phyloP scores from a whole-genome alignment of 1,140 invertebrate genomes.

The Drosophila lacteicornis region DNA sequence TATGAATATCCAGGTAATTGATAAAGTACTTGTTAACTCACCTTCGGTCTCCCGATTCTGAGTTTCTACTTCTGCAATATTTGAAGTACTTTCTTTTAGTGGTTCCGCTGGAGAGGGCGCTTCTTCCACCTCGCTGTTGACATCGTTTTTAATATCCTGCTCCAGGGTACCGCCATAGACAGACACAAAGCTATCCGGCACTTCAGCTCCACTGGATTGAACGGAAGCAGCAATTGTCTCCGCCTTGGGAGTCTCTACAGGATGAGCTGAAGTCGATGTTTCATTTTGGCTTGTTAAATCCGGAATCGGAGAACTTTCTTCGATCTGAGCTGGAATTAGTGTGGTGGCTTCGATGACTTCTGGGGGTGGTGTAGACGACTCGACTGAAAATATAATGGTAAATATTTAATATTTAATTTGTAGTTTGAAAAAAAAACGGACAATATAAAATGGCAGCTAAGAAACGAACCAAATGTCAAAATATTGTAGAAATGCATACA shows the following conservation, averaged over 20 bases:
- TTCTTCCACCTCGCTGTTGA: conserved; percentile 70
- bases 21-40: conserved; percentile 4
- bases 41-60: conserved; percentile 28
- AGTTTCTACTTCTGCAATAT: neutral
- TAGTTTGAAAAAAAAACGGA: neutral
- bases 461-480: neutral
- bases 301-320: conserved; percentile 7
- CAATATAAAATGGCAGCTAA: neutral
- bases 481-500: neutral
- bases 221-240: neutral
- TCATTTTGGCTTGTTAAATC: conserved; percentile 14
- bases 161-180: conserved; percentile 54
- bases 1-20: neutral
- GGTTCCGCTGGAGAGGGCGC: conserved; percentile 21
- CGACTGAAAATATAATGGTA: conserved; percentile 39
- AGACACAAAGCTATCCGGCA: conserved; percentile 50
- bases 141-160: conserved; percentile 68
- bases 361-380: conserved; percentile 42
- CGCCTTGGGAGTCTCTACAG: neutral
- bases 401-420: neutral
- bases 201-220: neutral
- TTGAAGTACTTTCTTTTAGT: conserved; percentile 16
- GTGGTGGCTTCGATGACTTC: conserved; percentile 47
- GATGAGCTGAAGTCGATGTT: conserved; percentile 10
- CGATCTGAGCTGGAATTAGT: conserved; percentile 24